phyloP scores from a whole-genome alignment of 2,797 vertebrate species.

The Pseudochromis fuscus region DNA sequence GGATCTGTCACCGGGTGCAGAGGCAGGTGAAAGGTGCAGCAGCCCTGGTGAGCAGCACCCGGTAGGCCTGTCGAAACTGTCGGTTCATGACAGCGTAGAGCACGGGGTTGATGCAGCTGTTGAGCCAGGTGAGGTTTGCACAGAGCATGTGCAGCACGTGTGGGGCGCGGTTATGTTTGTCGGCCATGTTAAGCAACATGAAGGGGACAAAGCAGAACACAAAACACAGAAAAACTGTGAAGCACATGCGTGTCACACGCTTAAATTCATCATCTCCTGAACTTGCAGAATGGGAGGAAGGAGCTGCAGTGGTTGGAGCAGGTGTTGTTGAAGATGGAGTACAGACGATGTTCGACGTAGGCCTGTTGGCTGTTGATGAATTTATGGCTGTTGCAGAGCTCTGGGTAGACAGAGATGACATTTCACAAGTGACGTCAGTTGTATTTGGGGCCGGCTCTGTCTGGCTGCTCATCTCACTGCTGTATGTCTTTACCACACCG shows the following conservation, averaged over 20 bases:
- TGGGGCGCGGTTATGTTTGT: conserved; percentile 82
- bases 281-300: conserved; percentile 36
- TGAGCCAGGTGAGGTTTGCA: conserved; percentile 93
- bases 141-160: conserved; percentile 89
- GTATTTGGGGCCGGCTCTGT: conserved; percentile 30
- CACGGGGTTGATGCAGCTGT: conserved; percentile 91
- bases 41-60: conserved; percentile 77
- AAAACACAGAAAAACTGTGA: conserved; percentile 90
- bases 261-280: conserved; percentile 87
- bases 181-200: conserved; percentile 87
- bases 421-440: conserved; percentile 6
- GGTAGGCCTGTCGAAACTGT: conserved; percentile 89
- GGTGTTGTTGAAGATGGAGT: not conserved
- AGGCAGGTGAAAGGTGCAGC: conserved; percentile 64
- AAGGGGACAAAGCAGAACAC: conserved; percentile 89
- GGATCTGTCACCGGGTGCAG: conserved; percentile 26
- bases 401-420: not conserved
- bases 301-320: conserved; percentile 6
- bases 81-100: conserved; percentile 92
- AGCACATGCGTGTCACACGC: conserved; percentile 91
- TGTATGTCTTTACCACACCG: conserved; percentile 65
- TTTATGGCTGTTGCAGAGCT: not conserved
- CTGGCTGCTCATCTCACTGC: conserved; percentile 74
- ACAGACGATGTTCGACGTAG: conserved; percentile 26
- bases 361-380: conserved; percentile 15